Conservation (phyloP, 2,797 vertebrate genomes). For the Tokudaia muenninki region DNA sequence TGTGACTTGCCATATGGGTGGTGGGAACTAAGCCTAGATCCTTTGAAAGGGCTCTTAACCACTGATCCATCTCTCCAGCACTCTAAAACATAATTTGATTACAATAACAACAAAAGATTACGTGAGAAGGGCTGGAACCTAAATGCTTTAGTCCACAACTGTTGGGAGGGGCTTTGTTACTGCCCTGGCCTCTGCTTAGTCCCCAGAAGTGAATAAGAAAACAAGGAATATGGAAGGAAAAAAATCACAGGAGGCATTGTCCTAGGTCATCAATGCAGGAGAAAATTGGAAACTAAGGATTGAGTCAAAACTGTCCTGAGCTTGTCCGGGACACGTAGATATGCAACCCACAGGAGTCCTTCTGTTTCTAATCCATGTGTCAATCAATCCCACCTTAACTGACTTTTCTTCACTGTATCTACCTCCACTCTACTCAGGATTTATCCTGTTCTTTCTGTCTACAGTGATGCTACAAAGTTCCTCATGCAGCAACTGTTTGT, state of each 20-base stretch:
- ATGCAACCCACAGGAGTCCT: neutral
- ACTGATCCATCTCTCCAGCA: neutral
- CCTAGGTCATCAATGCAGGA: conserved; percentile 40
- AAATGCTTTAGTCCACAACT: conserved; percentile 17
- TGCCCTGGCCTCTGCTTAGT: neutral
- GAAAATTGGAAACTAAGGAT: conserved; percentile 16
- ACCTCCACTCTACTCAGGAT: neutral
- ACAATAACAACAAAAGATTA: conserved; percentile 68
- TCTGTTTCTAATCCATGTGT: neutral
- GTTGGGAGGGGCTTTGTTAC: neutral
- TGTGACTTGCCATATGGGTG: neutral
- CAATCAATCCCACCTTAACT: neutral
- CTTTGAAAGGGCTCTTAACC: neutral
- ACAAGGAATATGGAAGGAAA: neutral
- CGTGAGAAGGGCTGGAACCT: neutral
- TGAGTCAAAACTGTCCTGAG: neutral
- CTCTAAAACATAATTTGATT: conserved; percentile 63
- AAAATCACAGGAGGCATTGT: neutral
- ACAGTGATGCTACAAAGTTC: neutral
- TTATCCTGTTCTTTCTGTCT: neutral
- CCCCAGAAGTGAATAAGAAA: conserved; percentile 53
- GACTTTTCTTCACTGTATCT: neutral
- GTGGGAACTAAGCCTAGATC: neutral
- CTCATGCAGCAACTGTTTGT: neutral
- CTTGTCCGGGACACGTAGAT: neutral